phyloP scores from a whole-genome alignment of 1,140 invertebrate genomes.

The Ladona fulva region DNA sequence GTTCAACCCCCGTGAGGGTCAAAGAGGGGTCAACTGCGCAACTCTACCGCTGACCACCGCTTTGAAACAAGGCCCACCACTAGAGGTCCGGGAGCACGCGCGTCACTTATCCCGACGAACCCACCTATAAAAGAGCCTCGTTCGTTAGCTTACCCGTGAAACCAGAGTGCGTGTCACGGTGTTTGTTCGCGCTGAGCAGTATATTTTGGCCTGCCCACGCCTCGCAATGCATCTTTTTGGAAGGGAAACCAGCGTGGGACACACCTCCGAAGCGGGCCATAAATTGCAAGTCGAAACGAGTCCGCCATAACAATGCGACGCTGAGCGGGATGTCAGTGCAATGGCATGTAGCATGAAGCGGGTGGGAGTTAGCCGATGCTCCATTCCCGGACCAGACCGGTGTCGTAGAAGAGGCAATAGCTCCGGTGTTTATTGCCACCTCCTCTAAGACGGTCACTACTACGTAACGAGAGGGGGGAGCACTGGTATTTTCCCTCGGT shows the following conservation, averaged over 20 bases:
- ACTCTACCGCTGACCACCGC: background rate
- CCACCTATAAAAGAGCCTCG: conserved; percentile 7
- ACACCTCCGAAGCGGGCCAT: conserved; percentile 5
- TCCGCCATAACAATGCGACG: conserved; percentile 2
- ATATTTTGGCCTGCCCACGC: conserved; percentile 2
- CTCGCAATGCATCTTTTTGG: background rate
- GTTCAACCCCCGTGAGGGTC: background rate
- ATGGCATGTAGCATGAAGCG: background rate
- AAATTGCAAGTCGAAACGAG: conserved; percentile 4
- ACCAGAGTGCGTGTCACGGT: conserved; percentile 1
- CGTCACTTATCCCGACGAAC: background rate
- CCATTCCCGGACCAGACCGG: background rate
- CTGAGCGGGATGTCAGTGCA: background rate
- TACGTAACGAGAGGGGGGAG: background rate
- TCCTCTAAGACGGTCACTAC: background rate
- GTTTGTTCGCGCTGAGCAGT: conserved; percentile 6
- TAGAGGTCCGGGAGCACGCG: background rate
- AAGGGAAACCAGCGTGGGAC: background rate
- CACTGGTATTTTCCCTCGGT: background rate
- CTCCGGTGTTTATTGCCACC: background rate
- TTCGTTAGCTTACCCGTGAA: conserved; percentile 3
- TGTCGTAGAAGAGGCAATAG: background rate
- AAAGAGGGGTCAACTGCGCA: background rate
- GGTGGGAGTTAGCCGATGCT: background rate
- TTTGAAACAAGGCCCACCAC: background rate